These are phyloP conservation scores for Oophaga pumilio DNA, from an alignment of 2,113 vertebrate genomes.

Conservation along the genomic window DNA sequence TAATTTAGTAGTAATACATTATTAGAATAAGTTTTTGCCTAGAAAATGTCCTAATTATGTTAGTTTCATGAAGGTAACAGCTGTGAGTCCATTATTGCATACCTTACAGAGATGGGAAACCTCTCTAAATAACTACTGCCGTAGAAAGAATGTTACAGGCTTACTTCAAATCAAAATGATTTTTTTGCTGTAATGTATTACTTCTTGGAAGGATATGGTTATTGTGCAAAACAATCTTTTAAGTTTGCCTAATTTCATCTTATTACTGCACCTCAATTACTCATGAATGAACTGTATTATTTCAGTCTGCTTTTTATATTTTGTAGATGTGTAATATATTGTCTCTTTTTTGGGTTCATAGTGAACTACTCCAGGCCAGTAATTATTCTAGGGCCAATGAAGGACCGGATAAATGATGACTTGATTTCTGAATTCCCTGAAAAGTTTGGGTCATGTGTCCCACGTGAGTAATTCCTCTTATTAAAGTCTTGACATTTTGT, in stretches of 20 bases:
- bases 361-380: slow-evolving; percentile 94
- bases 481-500: neutral
- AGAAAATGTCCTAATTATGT: no score
- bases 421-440: slow-evolving; percentile 98
- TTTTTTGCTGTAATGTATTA: neutral
- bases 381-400: slow-evolving; percentile 97
- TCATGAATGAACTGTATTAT: neutral
- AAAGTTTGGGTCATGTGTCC: slow-evolving; percentile 97
- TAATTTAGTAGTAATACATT: no score
- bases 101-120: no score
- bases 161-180: neutral
- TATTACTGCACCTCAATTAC: neutral
- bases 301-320: neutral
- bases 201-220: no score
- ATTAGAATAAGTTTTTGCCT: no score
- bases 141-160: neutral
- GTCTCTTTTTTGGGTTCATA: slow-evolving; percentile 64
- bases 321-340: slow-evolving; percentile 22
- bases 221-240: no score
- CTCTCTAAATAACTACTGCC: neutral
- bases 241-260: neutral
- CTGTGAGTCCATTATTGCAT: no score
- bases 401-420: slow-evolving; percentile 96
- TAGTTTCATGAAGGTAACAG: no score
- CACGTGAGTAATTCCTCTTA: slow-evolving; percentile 80